Conservation (phyloP, 2,888 invertebrate species). For the Pristionchus fissidentatus region DNA sequence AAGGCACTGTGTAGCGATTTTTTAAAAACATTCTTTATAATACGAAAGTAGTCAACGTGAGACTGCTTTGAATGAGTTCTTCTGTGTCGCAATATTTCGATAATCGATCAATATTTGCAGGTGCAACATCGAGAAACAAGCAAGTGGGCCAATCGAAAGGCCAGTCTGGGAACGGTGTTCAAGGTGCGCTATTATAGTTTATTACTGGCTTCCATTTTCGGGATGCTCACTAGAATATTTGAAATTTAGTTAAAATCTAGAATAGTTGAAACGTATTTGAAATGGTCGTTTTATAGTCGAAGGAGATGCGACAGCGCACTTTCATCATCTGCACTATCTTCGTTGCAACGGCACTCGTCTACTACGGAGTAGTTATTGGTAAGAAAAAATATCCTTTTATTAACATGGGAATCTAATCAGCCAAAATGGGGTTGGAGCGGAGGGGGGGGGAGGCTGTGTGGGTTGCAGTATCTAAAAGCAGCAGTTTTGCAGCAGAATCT, state of each 20-base stretch:
- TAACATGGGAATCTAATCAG: no score
- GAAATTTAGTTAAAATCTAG: background rate
- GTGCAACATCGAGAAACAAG: slow-evolving; percentile 71
- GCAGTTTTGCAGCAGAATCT: no score
- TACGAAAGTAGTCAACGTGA: no score
- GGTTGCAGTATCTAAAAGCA: no score
- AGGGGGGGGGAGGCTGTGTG: no score
- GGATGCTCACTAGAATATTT: background rate
- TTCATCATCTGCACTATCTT: slow-evolving; percentile 73
- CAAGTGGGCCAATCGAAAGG: slow-evolving; percentile 70
- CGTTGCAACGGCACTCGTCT: slow-evolving; percentile 75
- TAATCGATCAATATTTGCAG: slow-evolving; percentile 28
- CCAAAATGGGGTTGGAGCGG: no score
- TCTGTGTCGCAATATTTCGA: background rate
- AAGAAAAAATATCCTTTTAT: no score
- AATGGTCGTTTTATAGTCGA: slow-evolving; percentile 13
- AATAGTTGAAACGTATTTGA: background rate
- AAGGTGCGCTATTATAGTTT: slow-evolving; percentile 51
- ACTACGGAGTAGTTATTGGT: slow-evolving; percentile 75
- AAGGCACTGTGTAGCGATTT: slow-evolving; percentile 17
- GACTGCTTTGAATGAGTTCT: no score
- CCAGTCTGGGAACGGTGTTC: slow-evolving; percentile 64
- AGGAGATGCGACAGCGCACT: slow-evolving; percentile 63
- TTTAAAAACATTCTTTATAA: background rate
- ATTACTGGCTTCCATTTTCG: no score